A percentile compares a stretch with the other conserved stretches of the same genome.
These are phyloP conservation scores for Acanthurus leucopareius DNA, from an alignment of 2,797 vertebrate species.

Conservation along the genomic window DNA sequence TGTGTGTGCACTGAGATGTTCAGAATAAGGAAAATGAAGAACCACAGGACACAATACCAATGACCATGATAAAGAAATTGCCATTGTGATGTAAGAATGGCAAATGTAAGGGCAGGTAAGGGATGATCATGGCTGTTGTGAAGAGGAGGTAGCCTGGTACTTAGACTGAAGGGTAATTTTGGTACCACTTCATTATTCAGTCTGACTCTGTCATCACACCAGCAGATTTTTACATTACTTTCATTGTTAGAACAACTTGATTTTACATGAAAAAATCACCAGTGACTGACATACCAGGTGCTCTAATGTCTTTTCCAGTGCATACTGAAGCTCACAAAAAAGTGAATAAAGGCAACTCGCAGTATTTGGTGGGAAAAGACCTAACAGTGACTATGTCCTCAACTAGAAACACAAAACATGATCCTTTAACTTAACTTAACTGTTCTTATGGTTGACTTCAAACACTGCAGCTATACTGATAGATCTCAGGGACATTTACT, in stretches of 20 bases:
- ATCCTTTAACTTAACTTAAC: no score
- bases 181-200: background rate
- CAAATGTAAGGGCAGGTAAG: conserved; percentile 19
- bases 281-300: background rate
- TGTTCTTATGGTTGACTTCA: no score
- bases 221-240: background rate
- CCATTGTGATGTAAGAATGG: conserved; percentile 28
- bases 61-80: conserved; percentile 40
- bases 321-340: no score
- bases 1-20: conserved; percentile 25
- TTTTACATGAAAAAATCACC: background rate
- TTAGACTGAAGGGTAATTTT: conserved; percentile 15
- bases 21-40: conserved; percentile 60
- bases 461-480: no score
- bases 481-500: no score
- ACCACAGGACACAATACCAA: conserved; percentile 34
- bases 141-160: conserved; percentile 11
- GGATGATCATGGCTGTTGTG: conserved; percentile 25
- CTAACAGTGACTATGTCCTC: no score
- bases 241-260: background rate
- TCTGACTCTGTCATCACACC: background rate
- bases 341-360: no score
- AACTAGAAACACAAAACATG: no score
- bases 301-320: no score
- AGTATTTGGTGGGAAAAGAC: no score